phyloP scores from a whole-genome alignment of 30 jellyfish, hydroid and myxozoan genomes.

The Aurelia coerulea region DNA sequence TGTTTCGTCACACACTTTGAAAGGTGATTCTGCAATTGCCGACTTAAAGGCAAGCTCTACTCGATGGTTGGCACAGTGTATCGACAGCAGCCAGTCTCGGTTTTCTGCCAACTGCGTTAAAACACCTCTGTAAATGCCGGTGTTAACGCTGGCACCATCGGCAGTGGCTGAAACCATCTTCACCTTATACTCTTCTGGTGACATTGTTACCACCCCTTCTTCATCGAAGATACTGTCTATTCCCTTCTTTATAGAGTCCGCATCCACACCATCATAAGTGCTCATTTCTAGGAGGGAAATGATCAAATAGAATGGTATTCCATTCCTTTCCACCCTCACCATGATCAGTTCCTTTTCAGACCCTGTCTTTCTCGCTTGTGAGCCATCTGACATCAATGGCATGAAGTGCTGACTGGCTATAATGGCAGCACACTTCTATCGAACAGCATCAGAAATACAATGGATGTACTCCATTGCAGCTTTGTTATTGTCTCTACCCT shows the following conservation, averaged over 20 bases:
- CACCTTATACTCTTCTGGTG: slow-evolving; percentile 14
- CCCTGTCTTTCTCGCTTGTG: slow-evolving; percentile 60
- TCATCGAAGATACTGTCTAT: slow-evolving; percentile 36
- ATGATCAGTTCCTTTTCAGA: slow-evolving; percentile 48
- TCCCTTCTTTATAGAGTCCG: slow-evolving; percentile 42
- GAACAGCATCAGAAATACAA: slow-evolving; percentile 55
- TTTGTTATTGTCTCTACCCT: slow-evolving; percentile 53
- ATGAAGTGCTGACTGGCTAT: slow-evolving; percentile 47
- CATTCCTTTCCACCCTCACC: slow-evolving; percentile 66
- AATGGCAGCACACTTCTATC: slow-evolving; percentile 63
- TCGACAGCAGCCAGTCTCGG: slow-evolving; percentile 74
- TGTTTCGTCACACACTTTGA: slow-evolving; percentile 34
- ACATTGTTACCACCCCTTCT: slow-evolving; percentile 20
- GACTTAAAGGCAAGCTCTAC: slow-evolving; percentile 63
- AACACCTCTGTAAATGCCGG: slow-evolving; percentile 55
- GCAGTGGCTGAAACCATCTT: slow-evolving; percentile 63
- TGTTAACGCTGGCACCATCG: slow-evolving; percentile 71
- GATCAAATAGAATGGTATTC: slow-evolving; percentile 59
- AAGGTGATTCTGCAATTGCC: slow-evolving; percentile 27
- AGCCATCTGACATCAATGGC: slow-evolving; percentile 44
- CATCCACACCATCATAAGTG: slow-evolving; percentile 66
- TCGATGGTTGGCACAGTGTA: slow-evolving; percentile 78
- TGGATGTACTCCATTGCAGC: slow-evolving; percentile 60
- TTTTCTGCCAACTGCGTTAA: slow-evolving; percentile 65
- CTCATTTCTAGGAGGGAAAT: slow-evolving; percentile 68